Percentiles rank a stretch among this genome's conserved stretches.
These are phyloP conservation scores for Dynastes maya DNA, from an alignment of 2,888 invertebrate species.

Conservation along the genomic window DNA sequence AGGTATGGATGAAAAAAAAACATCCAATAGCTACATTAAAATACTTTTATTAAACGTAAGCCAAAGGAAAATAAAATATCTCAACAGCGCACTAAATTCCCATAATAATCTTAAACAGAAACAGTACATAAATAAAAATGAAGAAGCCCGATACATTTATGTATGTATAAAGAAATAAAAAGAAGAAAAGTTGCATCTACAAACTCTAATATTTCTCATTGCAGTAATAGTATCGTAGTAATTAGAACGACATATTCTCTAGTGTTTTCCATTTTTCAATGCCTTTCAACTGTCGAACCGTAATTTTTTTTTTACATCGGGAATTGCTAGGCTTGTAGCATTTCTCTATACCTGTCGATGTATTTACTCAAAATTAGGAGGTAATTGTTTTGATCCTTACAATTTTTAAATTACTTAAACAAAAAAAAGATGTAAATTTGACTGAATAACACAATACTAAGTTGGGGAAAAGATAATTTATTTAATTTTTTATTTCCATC, in stretches of 20 bases:
- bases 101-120: constrained; percentile 42
- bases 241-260: neutral
- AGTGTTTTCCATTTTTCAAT: too few relatives aligned
- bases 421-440: neutral
- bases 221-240: constrained; percentile 5
- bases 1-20: constrained; percentile 19
- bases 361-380: too few relatives aligned
- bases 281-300: too few relatives aligned
- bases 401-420: too few relatives aligned
- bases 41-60: constrained; percentile 43
- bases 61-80: constrained; percentile 36
- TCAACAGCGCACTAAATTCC: constrained; percentile 44
- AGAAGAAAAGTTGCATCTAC: constrained; percentile 24
- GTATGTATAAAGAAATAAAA: neutral
- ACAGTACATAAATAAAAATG: constrained; percentile 22
- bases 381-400: too few relatives aligned
- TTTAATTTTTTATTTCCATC: neutral
- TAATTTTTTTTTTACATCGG: neutral
- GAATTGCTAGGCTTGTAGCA: too few relatives aligned
- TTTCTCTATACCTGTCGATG: too few relatives aligned
- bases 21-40: constrained; percentile 19
- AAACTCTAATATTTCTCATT: constrained; percentile 29
- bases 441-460: too few relatives aligned
- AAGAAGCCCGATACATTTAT: neutral
- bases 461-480: too few relatives aligned